Evolutionary conservation across 2,113 vertebrate genomes (phyloP).

Genomic region (Alligator sinensis): DNA sequence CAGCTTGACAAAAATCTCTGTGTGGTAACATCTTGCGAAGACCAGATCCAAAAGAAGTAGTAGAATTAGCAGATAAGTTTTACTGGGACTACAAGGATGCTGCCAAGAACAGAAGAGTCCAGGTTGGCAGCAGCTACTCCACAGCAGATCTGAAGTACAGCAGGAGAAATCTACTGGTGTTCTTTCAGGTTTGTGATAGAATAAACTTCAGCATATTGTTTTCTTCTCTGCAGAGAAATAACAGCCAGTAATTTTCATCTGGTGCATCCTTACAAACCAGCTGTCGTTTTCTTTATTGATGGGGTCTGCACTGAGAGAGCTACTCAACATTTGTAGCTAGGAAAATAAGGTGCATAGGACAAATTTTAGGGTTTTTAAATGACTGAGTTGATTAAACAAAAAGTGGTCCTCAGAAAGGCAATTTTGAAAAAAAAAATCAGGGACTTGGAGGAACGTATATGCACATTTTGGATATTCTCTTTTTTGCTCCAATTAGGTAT

Average conservation of each 20-base stretch:
- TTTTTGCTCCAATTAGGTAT: too few species aligned
- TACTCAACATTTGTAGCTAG: neutral
- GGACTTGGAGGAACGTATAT: too few species aligned
- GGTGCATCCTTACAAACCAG: neutral
- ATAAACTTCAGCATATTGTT: too few species aligned
- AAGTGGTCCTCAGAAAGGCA: neutral
- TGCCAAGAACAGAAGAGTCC: neutral
- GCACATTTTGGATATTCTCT: too few species aligned
- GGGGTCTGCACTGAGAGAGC: too few species aligned
- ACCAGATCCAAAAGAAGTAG: neutral
- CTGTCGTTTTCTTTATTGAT: neutral
- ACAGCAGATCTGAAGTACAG: neutral
- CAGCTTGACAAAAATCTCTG: neutral
- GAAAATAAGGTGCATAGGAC: too few species aligned
- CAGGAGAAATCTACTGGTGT: neutral
- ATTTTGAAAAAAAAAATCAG: too few species aligned
- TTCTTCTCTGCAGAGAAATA: neutral
- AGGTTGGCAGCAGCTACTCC: neutral
- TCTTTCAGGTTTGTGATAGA: neutral
- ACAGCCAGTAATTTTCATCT: neutral
- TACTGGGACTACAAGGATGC: neutral
- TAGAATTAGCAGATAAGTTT: neutral
- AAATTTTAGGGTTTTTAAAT: neutral
- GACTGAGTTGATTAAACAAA: accelerated
- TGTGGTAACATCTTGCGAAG: neutral